Percentiles rank a stretch among this genome's conserved stretches.
phyloP scores from a whole-genome alignment of 53 echinoderm and acorn worm species.

The Hippasteria phrygiana region DNA sequence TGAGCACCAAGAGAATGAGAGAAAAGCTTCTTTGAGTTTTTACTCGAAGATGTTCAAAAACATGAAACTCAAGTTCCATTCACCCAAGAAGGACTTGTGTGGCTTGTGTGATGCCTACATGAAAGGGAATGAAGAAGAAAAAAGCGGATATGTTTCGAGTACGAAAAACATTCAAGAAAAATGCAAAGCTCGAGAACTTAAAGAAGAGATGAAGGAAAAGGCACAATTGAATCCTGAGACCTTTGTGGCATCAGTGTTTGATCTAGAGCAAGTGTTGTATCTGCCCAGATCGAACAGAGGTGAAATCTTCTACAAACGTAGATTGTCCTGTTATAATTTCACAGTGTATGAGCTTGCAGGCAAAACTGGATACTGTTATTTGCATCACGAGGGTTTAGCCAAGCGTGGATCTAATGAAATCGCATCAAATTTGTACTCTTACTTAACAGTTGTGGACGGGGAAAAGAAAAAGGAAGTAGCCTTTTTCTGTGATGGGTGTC shows the following conservation, averaged over 20 bases:
- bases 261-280: conserved; percentile 69
- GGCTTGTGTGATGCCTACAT: conserved; percentile 69
- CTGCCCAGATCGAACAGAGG: conserved; percentile 57
- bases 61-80: conserved; percentile 68
- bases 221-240: conserved; percentile 28
- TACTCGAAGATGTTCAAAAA: conserved; percentile 26
- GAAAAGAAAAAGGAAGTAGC: conserved; percentile 39
- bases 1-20: conserved; percentile 6
- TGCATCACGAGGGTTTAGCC: conserved; percentile 66
- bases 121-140: conserved; percentile 54
- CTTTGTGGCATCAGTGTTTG: conserved; percentile 70
- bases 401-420: conserved; percentile 72
- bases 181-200: conserved; percentile 49
- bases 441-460: conserved; percentile 40
- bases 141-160: neutral
- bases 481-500: conserved; percentile 78
- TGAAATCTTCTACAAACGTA: conserved; percentile 74
- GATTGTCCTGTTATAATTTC: conserved; percentile 74
- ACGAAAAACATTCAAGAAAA: conserved; percentile 62
- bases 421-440: conserved; percentile 58
- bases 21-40: conserved; percentile 14
- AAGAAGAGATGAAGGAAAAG: conserved; percentile 49
- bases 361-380: conserved; percentile 66
- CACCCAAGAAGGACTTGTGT: conserved; percentile 79
- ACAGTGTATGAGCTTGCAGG: conserved; percentile 69